A percentile compares a stretch with the other conserved stretches of the same genome.
Conservation (phyloP, 2,888 invertebrate genomes). For the Endomychus coccineus region DNA sequence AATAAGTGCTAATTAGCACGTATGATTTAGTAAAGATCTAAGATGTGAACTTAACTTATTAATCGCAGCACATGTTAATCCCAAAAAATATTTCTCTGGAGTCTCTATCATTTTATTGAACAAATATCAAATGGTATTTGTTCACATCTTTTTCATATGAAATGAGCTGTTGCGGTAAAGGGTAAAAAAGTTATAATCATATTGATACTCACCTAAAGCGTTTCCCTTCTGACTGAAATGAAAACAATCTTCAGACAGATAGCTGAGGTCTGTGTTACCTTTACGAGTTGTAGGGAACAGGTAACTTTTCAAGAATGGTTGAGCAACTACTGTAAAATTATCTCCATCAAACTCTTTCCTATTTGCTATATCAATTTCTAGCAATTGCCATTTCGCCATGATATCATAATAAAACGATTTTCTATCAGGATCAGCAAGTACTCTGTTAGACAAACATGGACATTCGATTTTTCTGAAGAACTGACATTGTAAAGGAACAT, state of each 20-base stretch:
- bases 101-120: no score
- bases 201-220: conserved; percentile 45
- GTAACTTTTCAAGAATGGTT: conserved; percentile 45
- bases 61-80: no score
- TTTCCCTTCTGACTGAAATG: conserved; percentile 56
- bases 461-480: background rate
- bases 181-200: no score
- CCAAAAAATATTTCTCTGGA: conserved; percentile 10
- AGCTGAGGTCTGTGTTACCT: conserved; percentile 46
- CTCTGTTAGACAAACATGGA: conserved; percentile 4
- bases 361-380: conserved; percentile 47
- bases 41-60: no score
- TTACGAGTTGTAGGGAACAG: conserved; percentile 41
- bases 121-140: no score
- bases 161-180: no score
- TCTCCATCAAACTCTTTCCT: conserved; percentile 45
- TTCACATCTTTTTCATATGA: no score
- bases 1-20: no score
- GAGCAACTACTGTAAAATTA: conserved; percentile 53
- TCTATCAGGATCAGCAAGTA: conserved; percentile 25
- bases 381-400: conserved; percentile 48
- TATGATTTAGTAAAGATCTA: no score
- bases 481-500: background rate
- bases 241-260: conserved; percentile 55
- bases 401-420: conserved; percentile 41